A percentile compares a stretch with the other conserved stretches of the same genome.
These are phyloP conservation scores for Spicauda simplicius DNA, from an alignment of 2,888 invertebrate species.

Conservation along the genomic window DNA sequence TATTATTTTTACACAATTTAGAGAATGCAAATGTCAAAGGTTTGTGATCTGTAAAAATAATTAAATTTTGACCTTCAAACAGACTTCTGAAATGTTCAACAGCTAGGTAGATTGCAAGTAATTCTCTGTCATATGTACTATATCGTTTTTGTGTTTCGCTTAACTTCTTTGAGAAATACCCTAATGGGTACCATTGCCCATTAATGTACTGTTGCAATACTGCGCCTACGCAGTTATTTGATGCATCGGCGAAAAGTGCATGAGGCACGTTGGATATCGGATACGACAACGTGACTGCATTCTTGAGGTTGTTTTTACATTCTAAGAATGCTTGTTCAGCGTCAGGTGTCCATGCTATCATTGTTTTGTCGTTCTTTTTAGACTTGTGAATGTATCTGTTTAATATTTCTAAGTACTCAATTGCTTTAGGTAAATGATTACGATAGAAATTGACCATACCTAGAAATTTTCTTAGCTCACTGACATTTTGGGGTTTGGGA, in stretches of 20 bases:
- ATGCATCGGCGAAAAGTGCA: constrained; percentile 20
- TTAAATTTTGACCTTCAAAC: constrained; percentile 31
- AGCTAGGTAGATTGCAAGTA: constrained; percentile 33
- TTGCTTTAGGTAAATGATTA: constrained; percentile 7
- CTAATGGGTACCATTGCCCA: constrained; percentile 18
- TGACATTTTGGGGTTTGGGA: background rate
- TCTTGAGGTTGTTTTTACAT: constrained; percentile 12
- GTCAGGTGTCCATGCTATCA: constrained; percentile 6
- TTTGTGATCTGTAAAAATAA: too few species aligned
- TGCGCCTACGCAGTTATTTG: constrained; percentile 3
- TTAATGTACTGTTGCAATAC: background rate
- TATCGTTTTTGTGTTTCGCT: constrained; percentile 9
- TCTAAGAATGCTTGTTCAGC: constrained; percentile 13
- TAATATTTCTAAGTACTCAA: constrained; percentile 16
- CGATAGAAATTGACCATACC: constrained; percentile 1
- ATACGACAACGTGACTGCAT: constrained; percentile 16
- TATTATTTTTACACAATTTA: constrained; percentile 18
- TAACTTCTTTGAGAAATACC: constrained; percentile 38
- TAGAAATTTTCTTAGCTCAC: background rate
- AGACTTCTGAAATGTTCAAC: constrained; percentile 34
- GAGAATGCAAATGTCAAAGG: constrained; percentile 14
- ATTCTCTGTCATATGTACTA: constrained; percentile 36
- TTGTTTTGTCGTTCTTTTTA: constrained; percentile 13
- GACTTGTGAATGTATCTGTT: constrained; percentile 12
- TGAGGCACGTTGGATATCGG: constrained; percentile 13